These are phyloP conservation scores for Ferdinandea cuprea DNA, from an alignment of 2,888 invertebrate genomes.

Conservation along the genomic window DNA sequence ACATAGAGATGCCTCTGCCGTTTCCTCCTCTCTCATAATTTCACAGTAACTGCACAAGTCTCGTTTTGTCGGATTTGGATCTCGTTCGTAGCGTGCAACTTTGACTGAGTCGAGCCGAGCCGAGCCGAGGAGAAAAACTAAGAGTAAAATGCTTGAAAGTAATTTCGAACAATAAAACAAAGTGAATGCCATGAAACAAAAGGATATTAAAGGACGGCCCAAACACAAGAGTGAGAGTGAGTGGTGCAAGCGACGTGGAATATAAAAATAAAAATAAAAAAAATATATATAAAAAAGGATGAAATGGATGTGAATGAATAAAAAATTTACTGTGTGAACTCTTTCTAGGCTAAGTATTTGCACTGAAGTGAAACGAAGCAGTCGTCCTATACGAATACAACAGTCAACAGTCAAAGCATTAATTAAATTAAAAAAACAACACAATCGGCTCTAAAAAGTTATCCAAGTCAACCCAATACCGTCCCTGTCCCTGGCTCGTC, in stretches of 20 bases:
- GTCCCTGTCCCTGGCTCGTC: too few relatives aligned
- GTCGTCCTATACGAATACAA: too few relatives aligned
- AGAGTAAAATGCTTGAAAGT: slow-evolving; percentile 57
- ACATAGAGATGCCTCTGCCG: slow-evolving; percentile 14
- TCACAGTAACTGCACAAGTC: slow-evolving; percentile 64
- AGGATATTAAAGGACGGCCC: slow-evolving; percentile 43
- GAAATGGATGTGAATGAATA: slow-evolving; percentile 50
- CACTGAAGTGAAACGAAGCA: slow-evolving; percentile 61
- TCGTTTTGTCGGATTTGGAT: slow-evolving; percentile 42
- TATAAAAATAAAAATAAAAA: too few relatives aligned
- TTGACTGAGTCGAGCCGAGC: slow-evolving; percentile 64
- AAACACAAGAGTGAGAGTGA: neutral
- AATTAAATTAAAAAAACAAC: slow-evolving; percentile 65
- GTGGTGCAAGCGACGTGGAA: neutral
- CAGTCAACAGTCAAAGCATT: slow-evolving; percentile 63
- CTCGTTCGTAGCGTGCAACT: slow-evolving; percentile 45
- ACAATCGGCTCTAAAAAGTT: slow-evolving; percentile 66
- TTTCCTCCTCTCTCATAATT: slow-evolving; percentile 31
- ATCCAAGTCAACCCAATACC: slow-evolving; percentile 33
- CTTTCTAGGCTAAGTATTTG: slow-evolving; percentile 70
- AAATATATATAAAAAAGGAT: neutral
- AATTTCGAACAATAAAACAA: slow-evolving; percentile 69
- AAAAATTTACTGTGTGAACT: slow-evolving; percentile 65
- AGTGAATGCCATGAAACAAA: slow-evolving; percentile 67
- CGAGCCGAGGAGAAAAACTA: slow-evolving; percentile 34